phyloP scores from a whole-genome alignment of 2,888 invertebrate species.

The Hyles lineata region DNA sequence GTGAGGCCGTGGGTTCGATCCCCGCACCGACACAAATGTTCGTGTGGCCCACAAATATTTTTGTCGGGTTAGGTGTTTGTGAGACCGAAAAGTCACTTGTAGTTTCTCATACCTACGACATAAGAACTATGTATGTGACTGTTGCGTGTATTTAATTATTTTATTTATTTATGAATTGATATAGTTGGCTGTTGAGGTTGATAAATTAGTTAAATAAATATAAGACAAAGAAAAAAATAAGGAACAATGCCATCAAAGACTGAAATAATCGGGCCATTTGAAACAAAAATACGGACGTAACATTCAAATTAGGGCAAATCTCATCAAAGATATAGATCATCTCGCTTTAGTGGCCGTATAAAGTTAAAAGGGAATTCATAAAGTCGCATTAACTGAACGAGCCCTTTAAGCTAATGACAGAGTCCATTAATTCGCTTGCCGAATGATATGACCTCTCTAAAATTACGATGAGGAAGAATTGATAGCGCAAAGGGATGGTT shows the following conservation, averaged over 20 bases:
- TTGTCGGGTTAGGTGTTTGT: too few relatives aligned
- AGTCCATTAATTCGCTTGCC: constrained; percentile 52
- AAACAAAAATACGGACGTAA: constrained; percentile 30
- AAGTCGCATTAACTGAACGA: constrained; percentile 51
- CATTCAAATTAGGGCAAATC: constrained; percentile 31
- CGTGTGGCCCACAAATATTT: too few relatives aligned
- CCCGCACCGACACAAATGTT: too few relatives aligned
- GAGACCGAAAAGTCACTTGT: too few relatives aligned
- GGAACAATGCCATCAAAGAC: constrained; percentile 31
- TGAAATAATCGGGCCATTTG: constrained; percentile 4
- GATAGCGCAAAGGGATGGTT: background rate
- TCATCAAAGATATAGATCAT: constrained; percentile 32
- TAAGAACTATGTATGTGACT: too few relatives aligned
- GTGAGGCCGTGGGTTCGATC: too few relatives aligned
- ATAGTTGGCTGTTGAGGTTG: background rate
- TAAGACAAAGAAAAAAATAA: background rate
- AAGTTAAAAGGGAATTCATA: constrained; percentile 41
- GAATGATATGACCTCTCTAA: constrained; percentile 28
- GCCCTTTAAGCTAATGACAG: constrained; percentile 57
- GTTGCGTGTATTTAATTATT: too few relatives aligned
- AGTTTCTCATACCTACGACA: too few relatives aligned
- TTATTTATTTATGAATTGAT: too few relatives aligned
- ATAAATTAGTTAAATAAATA: background rate
- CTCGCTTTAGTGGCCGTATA: constrained; percentile 34
- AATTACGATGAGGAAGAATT: constrained; percentile 15